These are phyloP conservation scores for Ariolimax columbianus DNA, from an alignment of 2,888 invertebrate species.

Conservation along the genomic window DNA sequence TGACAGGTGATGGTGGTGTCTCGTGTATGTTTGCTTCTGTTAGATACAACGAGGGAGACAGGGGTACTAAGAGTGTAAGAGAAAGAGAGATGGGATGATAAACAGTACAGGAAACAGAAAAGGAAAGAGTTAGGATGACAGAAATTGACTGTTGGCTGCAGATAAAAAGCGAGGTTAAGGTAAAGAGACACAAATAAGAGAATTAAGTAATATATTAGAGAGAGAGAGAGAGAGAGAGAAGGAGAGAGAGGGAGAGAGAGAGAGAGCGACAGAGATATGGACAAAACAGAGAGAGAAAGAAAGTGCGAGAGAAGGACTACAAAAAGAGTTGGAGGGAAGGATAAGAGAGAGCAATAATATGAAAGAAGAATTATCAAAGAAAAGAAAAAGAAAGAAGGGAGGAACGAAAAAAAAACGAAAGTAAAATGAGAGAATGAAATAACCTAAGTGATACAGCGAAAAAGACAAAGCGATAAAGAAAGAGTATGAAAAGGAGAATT, in stretches of 20 bases:
- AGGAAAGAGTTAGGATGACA: background rate
- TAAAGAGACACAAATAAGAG: too few relatives aligned
- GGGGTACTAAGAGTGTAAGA: background rate
- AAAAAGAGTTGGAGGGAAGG: too few relatives aligned
- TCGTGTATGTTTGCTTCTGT: background rate
- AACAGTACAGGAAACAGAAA: background rate
- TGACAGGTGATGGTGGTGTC: background rate
- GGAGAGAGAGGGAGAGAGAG: background rate
- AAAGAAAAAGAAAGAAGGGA: too few relatives aligned
- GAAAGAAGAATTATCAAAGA: too few relatives aligned
- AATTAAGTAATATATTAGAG: background rate
- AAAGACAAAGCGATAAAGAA: background rate
- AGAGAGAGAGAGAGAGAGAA: constrained; percentile 6
- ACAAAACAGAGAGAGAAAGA: too few relatives aligned
- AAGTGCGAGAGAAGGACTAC: too few relatives aligned
- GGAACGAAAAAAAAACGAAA: too few relatives aligned
- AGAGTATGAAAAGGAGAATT: background rate
- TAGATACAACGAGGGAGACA: background rate
- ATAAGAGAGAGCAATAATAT: too few relatives aligned
- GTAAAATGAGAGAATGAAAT: too few relatives aligned
- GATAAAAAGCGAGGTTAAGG: background rate
- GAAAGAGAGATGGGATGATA: background rate
- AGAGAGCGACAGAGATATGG: too few relatives aligned
- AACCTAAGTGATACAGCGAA: background rate
- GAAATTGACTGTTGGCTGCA: background rate